Conservation (phyloP, 2,888 invertebrate genomes). For the Trichopria drosophilae region DNA sequence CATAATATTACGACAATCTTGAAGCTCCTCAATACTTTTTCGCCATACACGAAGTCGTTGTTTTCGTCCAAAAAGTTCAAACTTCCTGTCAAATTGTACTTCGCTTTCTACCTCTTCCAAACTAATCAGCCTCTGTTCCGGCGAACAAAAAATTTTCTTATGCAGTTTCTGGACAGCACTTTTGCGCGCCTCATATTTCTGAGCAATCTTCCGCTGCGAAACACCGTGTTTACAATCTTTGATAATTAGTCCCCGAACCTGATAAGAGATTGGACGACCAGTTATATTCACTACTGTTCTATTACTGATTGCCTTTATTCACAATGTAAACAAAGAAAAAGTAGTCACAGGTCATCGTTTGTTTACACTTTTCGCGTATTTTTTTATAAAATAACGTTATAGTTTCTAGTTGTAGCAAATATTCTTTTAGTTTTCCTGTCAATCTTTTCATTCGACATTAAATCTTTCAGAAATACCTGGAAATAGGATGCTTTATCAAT, state of each 20-base stretch:
- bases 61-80: conserved; percentile 16
- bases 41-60: conserved; percentile 16
- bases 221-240: too few species aligned
- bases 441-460: too few species aligned
- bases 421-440: too few species aligned
- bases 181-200: conserved; percentile 21
- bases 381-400: too few species aligned
- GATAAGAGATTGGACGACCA: conserved; percentile 22
- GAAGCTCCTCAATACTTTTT: conserved; percentile 10
- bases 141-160: conserved; percentile 20
- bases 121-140: conserved; percentile 6
- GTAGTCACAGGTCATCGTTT: conserved; percentile 15
- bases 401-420: too few species aligned
- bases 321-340: conserved; percentile 4
- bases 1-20: conserved; percentile 7
- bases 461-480: too few species aligned
- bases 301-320: conserved; percentile 8
- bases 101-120: too few species aligned
- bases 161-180: conserved; percentile 21
- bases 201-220: too few species aligned
- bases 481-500: too few species aligned
- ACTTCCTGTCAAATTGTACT: conserved; percentile 17
- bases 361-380: conserved; percentile 16
- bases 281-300: conserved; percentile 11
- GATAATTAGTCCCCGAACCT: conserved; percentile 18